Base-by-base conservation (phyloP, 2,797 vertebrate genomes). In the Coregonus ussuriensis region DNA sequence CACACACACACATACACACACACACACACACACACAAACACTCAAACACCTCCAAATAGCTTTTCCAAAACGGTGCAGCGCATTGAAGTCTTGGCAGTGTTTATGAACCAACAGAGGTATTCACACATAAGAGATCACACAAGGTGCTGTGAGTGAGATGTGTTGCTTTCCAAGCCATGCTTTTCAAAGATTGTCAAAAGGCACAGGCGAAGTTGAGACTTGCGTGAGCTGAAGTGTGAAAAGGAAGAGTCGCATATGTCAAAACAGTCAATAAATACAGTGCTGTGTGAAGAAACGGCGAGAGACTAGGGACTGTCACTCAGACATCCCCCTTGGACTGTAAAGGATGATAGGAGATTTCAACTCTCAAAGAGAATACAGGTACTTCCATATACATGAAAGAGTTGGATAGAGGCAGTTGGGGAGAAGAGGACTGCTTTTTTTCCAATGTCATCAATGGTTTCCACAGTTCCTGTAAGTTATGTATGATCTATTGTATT, bases 141-240 rank as follows among this genome's bases (percentile, higher is more conserved):
- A 59, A 7, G 18, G 71, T 69, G n/a, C 75, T 54, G 6, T 53
- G 74, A 73, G 67, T 3, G 63, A 73, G 71, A 85, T 79, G 84
- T 87, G 88, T 82, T 82, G 79, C 82, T 70, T 15, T 76, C 56
- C 59, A 54, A 71, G 67, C 66, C 2, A 7, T 3, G 21, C 18
- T 75, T 80, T 72, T 74, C 77, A 62, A 78, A 76, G 25, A 54
- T n/a, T 67, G 53, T 80, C 21, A 72, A 78, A 85, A 74, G 21
- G 52, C 73, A 76, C 4, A 0, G 18, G 68, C 35, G 63, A 74
- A 76, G 73, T 3, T 72, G 56, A 84, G 74, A 82, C 73, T 37
- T 47, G 84, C 68, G 31, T 77, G 47, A 31, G 72, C 0, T 66
- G 0, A 72, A 15, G 86, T 85, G 89, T 88, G 86, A 90, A 83